A percentile compares a stretch with the other conserved stretches of the same genome.
phyloP scores from a whole-genome alignment of 1,140 invertebrate species.

The Amyelois transitella region DNA sequence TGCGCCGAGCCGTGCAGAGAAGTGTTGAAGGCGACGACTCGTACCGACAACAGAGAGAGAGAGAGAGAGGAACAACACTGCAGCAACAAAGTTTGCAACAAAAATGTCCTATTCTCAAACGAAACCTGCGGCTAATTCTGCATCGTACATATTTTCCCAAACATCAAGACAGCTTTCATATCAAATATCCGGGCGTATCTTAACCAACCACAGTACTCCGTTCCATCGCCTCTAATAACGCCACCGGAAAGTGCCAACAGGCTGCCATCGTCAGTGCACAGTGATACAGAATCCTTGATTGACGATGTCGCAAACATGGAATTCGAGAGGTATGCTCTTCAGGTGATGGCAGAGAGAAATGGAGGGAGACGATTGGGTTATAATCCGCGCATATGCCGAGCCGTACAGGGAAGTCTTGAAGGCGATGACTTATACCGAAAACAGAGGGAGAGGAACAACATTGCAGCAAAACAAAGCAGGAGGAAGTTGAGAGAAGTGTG shows the following conservation, averaged over 20 bases:
- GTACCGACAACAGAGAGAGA: no score
- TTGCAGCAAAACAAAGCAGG: slow-evolving; percentile 93
- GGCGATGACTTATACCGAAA: slow-evolving; percentile 88
- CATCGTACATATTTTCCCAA: no score
- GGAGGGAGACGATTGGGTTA: slow-evolving; percentile 35
- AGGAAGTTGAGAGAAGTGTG: slow-evolving; percentile 93
- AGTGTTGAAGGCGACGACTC: no score
- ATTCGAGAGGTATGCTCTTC: slow-evolving; percentile 33
- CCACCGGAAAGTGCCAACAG: not conserved
- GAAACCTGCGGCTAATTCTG: no score
- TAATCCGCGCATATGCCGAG: slow-evolving; percentile 41
- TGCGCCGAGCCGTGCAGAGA: no score
- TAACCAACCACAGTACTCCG: no score
- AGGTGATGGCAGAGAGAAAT: slow-evolving; percentile 43
- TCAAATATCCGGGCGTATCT: no score
- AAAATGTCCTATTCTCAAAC: no score
- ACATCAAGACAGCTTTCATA: no score
- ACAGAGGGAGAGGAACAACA: slow-evolving; percentile 93
- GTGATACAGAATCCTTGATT: slow-evolving; percentile 16
- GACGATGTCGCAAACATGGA: slow-evolving; percentile 26
- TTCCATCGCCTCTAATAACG: not conserved
- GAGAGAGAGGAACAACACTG: no score
- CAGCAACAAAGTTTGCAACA: no score
- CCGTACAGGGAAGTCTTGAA: slow-evolving; percentile 70
- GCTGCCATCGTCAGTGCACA: not conserved